Evolutionary conservation across 2,888 invertebrate genomes (phyloP), one percentile per base, ranked within the genome.

Genomic region (Drosophila rubida): DNA sequence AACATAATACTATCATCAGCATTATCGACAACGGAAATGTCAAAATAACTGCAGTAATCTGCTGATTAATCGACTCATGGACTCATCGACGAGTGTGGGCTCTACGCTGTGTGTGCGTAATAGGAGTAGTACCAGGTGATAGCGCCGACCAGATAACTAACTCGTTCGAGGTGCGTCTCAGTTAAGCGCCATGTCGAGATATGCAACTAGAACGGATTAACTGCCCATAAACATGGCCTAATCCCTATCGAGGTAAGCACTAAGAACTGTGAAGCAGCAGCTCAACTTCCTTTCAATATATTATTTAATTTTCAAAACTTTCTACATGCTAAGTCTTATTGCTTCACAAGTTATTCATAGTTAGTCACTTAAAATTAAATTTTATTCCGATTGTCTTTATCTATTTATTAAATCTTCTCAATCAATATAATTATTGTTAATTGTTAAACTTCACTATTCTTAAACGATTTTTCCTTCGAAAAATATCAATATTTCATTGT

Each of bases 1-100:
- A 14, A 30, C 7, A 53, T 7, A 41, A 48, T 39, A 11, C 39
- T 48, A 25, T 4, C 27, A 48, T 9, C n/a, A 49, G 37, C 32
- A 41, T 44, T 83, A 81, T 83, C 78, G 54, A 49, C 16, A 7
- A 50, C 70, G 83, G 80, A 83, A 86, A 80, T 67, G 75, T 80
- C 53, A 53, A 71, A 83, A 80, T 66, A 71, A 67, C 62, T 57
- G 5, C 49, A 42, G 23, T 68, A 72, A 83, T 71, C 84, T 59
- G 77, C 55, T 71, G 68, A 63, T 64, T 63, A 71, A 64, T 59
- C 44, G n/a, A 57, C 48, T 22, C 9, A 3, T 42, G 42, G n/a
- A 27, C 5, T 39, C 9, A 3, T 30, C 41, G 58, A 42, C 55
- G 48, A 37, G 39, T 16, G 41, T 49, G 39, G 44, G 16, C 19